Percentiles rank a stretch among this genome's conserved stretches.
phyloP scores from a whole-genome alignment of 2,888 invertebrate species.

The Ashinkailepas kermadecensis region DNA sequence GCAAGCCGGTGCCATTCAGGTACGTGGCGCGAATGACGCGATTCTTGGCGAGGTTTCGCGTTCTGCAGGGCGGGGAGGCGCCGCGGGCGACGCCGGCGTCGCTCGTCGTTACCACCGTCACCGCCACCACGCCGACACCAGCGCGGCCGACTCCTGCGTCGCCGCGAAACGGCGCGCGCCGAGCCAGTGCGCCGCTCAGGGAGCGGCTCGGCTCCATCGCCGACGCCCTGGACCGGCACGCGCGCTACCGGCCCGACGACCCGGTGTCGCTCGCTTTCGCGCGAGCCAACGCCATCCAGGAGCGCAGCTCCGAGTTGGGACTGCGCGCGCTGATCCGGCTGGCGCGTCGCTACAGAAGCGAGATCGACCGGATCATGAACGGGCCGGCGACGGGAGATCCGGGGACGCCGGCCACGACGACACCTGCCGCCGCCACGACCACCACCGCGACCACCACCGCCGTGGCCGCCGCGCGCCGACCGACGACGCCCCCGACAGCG shows the following conservation, averaged over 20 bases:
- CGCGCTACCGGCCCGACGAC: not conserved
- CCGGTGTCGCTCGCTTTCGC: not conserved
- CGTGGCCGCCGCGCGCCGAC: not conserved
- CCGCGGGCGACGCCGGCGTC: not conserved
- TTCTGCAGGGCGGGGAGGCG: not conserved
- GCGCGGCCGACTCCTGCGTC: not conserved
- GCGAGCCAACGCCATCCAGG: not conserved
- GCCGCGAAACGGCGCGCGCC: not conserved
- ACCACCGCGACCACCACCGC: not conserved
- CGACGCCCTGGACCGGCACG: slow-evolving; percentile 62
- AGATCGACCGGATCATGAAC: not conserved
- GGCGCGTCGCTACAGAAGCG: not conserved
- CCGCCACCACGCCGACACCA: too few relatives aligned
- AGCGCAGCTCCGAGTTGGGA: not conserved
- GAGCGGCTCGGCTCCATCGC: slow-evolving; percentile 89
- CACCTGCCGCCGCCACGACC: not conserved
- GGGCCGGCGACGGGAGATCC: not conserved
- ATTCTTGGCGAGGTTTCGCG: not conserved
- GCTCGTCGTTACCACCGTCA: not conserved
- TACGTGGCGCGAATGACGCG: not conserved
- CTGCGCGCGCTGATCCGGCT: not conserved
- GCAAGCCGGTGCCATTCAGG: not conserved
- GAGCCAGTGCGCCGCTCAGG: slow-evolving; percentile 56
- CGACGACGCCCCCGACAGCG: not conserved
- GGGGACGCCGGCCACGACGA: not conserved